phyloP scores from a whole-genome alignment of 2,888 invertebrate genomes.

The Phytoseiulus persimilis region DNA sequence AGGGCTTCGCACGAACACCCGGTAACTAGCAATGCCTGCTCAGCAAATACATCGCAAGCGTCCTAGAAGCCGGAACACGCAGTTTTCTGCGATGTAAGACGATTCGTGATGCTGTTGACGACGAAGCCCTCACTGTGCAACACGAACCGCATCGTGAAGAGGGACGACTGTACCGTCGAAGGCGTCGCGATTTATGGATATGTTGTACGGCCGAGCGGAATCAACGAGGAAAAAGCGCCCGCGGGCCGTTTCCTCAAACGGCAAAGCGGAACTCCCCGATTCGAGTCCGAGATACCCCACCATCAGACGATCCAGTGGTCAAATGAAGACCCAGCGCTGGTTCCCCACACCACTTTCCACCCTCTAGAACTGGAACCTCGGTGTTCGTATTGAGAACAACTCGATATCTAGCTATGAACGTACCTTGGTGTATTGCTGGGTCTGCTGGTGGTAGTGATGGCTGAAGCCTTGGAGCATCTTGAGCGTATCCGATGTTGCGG shows the following conservation, averaged over 20 bases:
- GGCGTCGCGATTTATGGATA: neutral
- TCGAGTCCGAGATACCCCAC: no score
- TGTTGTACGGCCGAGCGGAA: neutral
- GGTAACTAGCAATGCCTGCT: neutral
- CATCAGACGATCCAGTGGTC: no score
- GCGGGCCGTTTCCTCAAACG: neutral
- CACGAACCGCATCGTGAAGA: neutral
- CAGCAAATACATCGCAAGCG: no score
- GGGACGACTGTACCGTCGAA: neutral
- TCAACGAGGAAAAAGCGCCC: neutral
- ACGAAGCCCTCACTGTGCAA: neutral
- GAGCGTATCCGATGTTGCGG: slow-evolving; percentile 14
- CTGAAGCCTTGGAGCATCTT: slow-evolving; percentile 38
- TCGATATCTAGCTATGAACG: neutral
- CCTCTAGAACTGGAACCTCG: no score
- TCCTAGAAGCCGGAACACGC: neutral
- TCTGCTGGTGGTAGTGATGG: slow-evolving; percentile 30
- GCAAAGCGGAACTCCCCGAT: neutral
- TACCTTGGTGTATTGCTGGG: slow-evolving; percentile 36
- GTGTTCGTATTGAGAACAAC: no score
- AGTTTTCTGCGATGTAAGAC: neutral
- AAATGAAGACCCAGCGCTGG: slow-evolving; percentile 76
- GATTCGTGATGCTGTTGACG: neutral
- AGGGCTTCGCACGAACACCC: no score
- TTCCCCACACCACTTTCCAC: slow-evolving; percentile 70